A percentile compares a stretch with the other conserved stretches of the same genome.
Evolutionary conservation across 2,797 vertebrate genomes (phyloP).

Genomic region (Catostomus latipinnis): DNA sequence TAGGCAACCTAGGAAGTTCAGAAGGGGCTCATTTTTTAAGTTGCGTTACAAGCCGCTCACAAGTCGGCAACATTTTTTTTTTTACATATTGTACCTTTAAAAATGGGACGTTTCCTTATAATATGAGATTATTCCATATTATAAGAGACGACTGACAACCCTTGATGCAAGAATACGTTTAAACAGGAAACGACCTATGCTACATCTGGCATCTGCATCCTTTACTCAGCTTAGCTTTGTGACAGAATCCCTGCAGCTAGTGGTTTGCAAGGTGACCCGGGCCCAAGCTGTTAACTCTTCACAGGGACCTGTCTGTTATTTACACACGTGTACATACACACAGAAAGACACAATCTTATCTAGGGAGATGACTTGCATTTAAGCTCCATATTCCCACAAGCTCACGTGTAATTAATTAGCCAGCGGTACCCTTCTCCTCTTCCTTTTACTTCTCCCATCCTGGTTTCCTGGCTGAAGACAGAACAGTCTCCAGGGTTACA

Average conservation of each 20-base stretch:
- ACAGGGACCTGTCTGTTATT: slow-evolving; percentile 35
- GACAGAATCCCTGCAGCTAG: not conserved
- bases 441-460: slow-evolving; percentile 61
- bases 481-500: slow-evolving; percentile 68
- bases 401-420: slow-evolving; percentile 80
- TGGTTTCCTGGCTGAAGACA: slow-evolving; percentile 58
- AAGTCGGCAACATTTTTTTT: no score
- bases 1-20: no score
- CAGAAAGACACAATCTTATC: slow-evolving; percentile 52
- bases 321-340: slow-evolving; percentile 47
- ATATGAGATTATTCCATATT: no score
- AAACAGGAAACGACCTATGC: slow-evolving; percentile 1
- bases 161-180: slow-evolving; percentile 13
- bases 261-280: not conserved
- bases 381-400: slow-evolving; percentile 72
- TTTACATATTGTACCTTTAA: no score
- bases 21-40: no score
- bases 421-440: slow-evolving; percentile 53
- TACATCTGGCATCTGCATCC: slow-evolving; percentile 19
- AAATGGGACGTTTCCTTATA: no score
- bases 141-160: no score
- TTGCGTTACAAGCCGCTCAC: no score
- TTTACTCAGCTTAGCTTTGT: slow-evolving; percentile 22
- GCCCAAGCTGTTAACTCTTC: slow-evolving; percentile 43
- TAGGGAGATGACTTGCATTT: slow-evolving; percentile 63